Evolutionary conservation across 1,140 invertebrate species (phyloP).

Genomic region (Daktulosphaira vitifoliae): DNA sequence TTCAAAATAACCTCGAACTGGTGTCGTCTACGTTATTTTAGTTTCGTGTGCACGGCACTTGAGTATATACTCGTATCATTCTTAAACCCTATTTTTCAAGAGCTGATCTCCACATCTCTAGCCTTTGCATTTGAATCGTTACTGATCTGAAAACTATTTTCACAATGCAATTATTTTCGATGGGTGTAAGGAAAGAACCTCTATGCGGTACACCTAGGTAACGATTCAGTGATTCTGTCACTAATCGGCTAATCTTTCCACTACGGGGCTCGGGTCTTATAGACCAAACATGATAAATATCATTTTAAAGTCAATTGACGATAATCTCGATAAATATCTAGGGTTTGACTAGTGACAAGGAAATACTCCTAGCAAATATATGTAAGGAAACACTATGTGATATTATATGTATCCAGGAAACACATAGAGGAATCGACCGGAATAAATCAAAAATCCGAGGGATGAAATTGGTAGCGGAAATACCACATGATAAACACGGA

Average conservation of each 20-base stretch:
- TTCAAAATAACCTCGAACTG: too few species aligned
- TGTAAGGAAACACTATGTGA: constrained; percentile 1
- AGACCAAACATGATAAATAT: background rate
- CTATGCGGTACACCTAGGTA: constrained; percentile 8
- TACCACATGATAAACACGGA: constrained; percentile 26
- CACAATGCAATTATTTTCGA: too few species aligned
- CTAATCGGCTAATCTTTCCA: constrained; percentile 11
- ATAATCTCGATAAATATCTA: too few species aligned
- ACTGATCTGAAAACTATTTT: too few species aligned
- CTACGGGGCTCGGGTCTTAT: constrained; percentile 1
- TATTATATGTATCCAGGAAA: constrained; percentile 20
- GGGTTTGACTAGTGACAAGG: too few species aligned
- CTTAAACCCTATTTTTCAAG: too few species aligned
- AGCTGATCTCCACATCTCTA: too few species aligned
- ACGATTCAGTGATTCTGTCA: constrained; percentile 5
- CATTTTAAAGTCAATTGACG: too few species aligned
- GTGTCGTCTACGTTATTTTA: too few species aligned
- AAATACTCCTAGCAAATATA: background rate
- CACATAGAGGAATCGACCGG: constrained; percentile 1
- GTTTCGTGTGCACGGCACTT: too few species aligned
- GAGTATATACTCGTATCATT: too few species aligned
- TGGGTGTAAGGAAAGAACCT: background rate
- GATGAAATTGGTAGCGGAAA: constrained; percentile 27
- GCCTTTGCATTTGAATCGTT: too few species aligned
- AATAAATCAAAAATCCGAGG: constrained; percentile 25